These are phyloP conservation scores for Bagarius yarrelli DNA, from an alignment of 2,113 vertebrate genomes.

Conservation along the genomic window DNA sequence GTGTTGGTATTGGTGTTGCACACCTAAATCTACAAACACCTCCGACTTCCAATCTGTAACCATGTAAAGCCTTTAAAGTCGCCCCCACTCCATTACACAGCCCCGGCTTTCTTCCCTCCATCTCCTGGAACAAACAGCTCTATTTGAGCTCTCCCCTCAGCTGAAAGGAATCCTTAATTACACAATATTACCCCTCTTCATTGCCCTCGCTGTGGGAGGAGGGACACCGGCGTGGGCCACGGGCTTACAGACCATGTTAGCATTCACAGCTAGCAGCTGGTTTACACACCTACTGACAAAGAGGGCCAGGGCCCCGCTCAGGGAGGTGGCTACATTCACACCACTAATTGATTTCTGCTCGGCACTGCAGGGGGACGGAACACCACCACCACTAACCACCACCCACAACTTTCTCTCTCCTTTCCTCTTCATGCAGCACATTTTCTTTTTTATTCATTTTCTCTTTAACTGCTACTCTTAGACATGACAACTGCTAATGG, in stretches of 20 bases:
- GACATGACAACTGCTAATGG: constrained; percentile 3
- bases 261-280: constrained; percentile 79
- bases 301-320: constrained; percentile 59
- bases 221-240: constrained; percentile 57
- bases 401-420: constrained; percentile 1
- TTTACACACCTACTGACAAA: constrained; percentile 78
- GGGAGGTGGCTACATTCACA: constrained; percentile 67
- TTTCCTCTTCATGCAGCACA: constrained; percentile 21
- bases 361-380: constrained; percentile 72
- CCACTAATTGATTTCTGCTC: constrained; percentile 77
- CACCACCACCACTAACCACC: constrained; percentile 41
- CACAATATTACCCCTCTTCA: constrained; percentile 99
- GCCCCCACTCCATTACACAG: constrained; percentile 70
- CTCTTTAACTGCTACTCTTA: not conserved
- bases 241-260: constrained; percentile 58
- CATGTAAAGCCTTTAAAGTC: constrained; percentile 71
- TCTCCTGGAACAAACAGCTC: constrained; percentile 90
- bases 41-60: constrained; percentile 86
- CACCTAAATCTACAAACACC: constrained; percentile 90
- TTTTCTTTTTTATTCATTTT: constrained; percentile 2
- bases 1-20: constrained; percentile 69
- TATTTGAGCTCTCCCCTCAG: constrained; percentile 98
- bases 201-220: constrained; percentile 80
- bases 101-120: constrained; percentile 73
- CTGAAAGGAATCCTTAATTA: constrained; percentile 99